Evolutionary conservation across 2,113 vertebrate species (phyloP), one percentile per base, ranked within the genome.

Genomic region (Copsychus sechellarum): DNA sequence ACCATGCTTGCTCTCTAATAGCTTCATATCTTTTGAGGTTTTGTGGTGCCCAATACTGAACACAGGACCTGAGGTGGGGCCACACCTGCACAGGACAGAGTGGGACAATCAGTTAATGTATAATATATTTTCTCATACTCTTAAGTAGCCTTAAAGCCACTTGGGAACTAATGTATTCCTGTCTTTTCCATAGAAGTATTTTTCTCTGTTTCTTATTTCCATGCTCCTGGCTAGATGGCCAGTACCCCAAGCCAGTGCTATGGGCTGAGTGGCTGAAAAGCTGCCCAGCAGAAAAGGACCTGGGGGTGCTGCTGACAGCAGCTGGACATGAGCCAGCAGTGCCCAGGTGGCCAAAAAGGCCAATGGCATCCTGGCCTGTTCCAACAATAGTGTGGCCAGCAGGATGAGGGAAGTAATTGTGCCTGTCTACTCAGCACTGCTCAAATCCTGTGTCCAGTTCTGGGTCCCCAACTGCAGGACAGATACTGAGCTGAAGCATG

Each of bases 361-460:
- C 17, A 42, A 1, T 3, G 10, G 26, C 42, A 40, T 36, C 12
- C 57, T 80, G n/a, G 8, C 6, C 1, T 51, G 9, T 16, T 1
- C 28, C 36, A 57, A 28, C 0, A 62, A 6, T 1, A 14, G 13
- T 1, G 12, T 66, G 26, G 33, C 22, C 28, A 79, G 50, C 14
- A 40, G 21, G 7, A 22, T 3, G 2, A 26, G 19, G 19, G 43
- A 20, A 23, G 34, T 3, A 18, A 31, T 42, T 6, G 4, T 86
- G 8, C 8, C 5, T 2, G 3, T 50, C 10, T 38, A 9, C 19
- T 53, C 0, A 0, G 24, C 28, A 2, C 11, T 66, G 11, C 60
- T 81, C 0, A 2, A 50, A 2, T 60, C 3, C 19, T 33, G 21
- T 45, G 21, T 20, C 38, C 6, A 23, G 0, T 57, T 51, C 20